Conservation (phyloP, 1,140 invertebrate genomes). For the Drosophila chauvacae region DNA sequence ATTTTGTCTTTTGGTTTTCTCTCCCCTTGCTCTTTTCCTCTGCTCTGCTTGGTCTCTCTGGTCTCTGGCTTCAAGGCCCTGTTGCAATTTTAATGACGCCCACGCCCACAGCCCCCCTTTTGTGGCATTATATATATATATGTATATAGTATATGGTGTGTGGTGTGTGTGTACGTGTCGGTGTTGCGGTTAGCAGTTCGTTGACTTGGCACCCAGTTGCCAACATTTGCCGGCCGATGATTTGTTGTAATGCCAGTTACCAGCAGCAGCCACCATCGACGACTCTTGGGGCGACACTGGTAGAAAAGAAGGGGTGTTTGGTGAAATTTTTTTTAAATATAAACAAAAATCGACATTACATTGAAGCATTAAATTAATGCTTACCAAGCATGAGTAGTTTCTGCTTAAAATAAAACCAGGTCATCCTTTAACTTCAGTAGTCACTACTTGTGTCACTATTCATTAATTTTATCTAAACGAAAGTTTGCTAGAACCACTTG, state of each 20-base stretch:
- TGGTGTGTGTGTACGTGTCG: slow-evolving; percentile 29
- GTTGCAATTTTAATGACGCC: slow-evolving; percentile 78
- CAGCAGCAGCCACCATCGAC: slow-evolving; percentile 43
- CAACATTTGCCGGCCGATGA: slow-evolving; percentile 57
- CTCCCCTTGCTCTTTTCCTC: too few relatives aligned
- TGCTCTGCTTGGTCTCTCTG: background rate
- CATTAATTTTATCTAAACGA: background rate
- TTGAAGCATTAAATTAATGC: background rate
- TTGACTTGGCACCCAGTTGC: slow-evolving; percentile 78
- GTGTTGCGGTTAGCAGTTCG: slow-evolving; percentile 78
- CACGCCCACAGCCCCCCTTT: slow-evolving; percentile 41
- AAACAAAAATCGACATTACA: too few relatives aligned
- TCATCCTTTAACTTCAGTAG: background rate
- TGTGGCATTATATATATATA: slow-evolving; percentile 12
- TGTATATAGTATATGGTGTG: slow-evolving; percentile 3
- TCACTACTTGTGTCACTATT: background rate
- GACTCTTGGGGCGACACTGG: slow-evolving; percentile 18
- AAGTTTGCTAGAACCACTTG: background rate
- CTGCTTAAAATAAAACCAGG: background rate
- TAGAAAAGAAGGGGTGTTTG: background rate
- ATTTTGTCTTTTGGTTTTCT: slow-evolving; percentile 69
- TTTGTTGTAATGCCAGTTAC: slow-evolving; percentile 68
- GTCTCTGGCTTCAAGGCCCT: slow-evolving; percentile 61
- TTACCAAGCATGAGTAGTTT: background rate
- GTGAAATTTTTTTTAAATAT: too few relatives aligned